Conservation (phyloP, 1,140 invertebrate genomes). For the Caenorhabditis brenneri region DNA sequence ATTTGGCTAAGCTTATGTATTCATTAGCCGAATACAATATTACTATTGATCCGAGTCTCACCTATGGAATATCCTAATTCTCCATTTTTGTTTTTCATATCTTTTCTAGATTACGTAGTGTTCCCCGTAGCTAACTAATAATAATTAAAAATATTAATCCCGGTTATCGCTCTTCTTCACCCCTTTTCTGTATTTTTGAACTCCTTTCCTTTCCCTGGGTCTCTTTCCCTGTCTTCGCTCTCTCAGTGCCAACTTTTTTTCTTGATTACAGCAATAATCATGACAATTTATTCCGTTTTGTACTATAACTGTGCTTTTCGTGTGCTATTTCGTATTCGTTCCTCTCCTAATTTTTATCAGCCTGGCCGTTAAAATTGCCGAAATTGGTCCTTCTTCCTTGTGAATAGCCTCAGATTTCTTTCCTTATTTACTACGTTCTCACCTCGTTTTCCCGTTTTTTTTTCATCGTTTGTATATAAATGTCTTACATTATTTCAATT, state of each 20-base stretch:
- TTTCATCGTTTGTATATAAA: conserved; percentile 17
- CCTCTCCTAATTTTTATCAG: neutral
- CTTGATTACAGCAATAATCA: conserved; percentile 13
- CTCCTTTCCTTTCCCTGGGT: neutral
- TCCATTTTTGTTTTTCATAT: conserved; percentile 6
- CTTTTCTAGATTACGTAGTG: neutral
- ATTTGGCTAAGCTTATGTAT: conserved; percentile 87
- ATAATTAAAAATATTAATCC: neutral
- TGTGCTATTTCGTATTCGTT: neutral
- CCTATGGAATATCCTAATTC: conserved; percentile 80
- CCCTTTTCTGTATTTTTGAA: conserved; percentile 15
- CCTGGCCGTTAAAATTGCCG: conserved; percentile 13
- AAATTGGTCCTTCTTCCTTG: conserved; percentile 23
- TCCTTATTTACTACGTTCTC: neutral
- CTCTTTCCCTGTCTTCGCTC: neutral
- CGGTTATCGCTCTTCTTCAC: neutral
- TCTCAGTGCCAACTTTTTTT: neutral
- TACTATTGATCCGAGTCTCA: conserved; percentile 88
- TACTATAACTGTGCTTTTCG: neutral
- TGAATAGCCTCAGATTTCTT: conserved; percentile 25
- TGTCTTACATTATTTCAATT: neutral
- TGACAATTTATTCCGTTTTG: neutral
- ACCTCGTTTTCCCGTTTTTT: neutral
- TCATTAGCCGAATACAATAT: conserved; percentile 91
- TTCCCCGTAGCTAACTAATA: neutral